Conservation (phyloP, 2,888 invertebrate genomes). For the Chaetoderma sp. region DNA sequence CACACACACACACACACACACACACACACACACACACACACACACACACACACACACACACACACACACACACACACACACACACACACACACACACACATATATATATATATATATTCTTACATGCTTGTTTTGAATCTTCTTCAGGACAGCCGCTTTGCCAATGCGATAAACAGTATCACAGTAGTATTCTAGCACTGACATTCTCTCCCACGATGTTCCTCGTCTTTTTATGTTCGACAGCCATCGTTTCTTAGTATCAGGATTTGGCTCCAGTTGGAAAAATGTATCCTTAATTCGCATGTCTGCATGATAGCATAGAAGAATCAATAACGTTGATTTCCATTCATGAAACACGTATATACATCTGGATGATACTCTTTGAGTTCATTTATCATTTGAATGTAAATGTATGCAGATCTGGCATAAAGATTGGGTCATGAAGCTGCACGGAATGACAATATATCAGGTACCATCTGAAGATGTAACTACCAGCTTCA, state of each 20-base stretch:
- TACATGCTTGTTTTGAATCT: too few relatives aligned
- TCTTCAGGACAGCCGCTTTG: too few relatives aligned
- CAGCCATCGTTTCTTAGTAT: too few relatives aligned
- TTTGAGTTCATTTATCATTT: conserved; percentile 25
- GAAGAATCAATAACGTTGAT: too few relatives aligned
- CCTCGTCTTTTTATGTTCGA: neutral
- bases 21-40: too few relatives aligned
- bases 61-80: too few relatives aligned
- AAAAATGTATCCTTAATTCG: too few relatives aligned
- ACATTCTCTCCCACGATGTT: conserved; percentile 8
- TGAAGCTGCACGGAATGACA: conserved; percentile 34
- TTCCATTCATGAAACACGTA: conserved; percentile 17
- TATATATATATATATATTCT: too few relatives aligned
- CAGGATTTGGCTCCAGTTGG: neutral
- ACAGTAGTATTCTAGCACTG: too few relatives aligned
- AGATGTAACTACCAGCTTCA: conserved; percentile 22
- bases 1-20: too few relatives aligned
- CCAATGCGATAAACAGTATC: conserved; percentile 32
- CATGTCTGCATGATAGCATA: conserved; percentile 24
- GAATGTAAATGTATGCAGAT: conserved; percentile 31
- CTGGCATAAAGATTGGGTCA: conserved; percentile 36
- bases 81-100: too few relatives aligned
- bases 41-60: too few relatives aligned
- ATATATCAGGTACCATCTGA: conserved; percentile 18
- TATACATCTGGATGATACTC: conserved; percentile 22